Conservation (phyloP, 2,888 invertebrate genomes). For the Lasioglossum marginatum region DNA sequence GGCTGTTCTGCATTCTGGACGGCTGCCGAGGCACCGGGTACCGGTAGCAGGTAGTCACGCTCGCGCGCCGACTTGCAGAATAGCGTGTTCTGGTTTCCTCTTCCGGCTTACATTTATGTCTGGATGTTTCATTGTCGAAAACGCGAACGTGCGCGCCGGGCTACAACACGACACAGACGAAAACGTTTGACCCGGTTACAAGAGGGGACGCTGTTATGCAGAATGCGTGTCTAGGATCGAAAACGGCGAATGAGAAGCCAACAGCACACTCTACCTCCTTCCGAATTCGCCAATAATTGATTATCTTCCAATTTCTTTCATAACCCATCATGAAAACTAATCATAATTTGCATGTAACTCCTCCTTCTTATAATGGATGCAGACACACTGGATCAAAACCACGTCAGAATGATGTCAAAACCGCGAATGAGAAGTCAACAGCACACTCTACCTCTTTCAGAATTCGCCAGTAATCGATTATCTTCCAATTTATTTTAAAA, state of each 20-base stretch:
- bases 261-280: constrained; percentile 8
- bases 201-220: background rate
- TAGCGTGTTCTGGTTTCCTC: constrained; percentile 73
- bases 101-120: constrained; percentile 78
- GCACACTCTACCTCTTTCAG: no score
- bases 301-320: no score
- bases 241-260: background rate
- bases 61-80: constrained; percentile 50
- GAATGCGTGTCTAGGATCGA: constrained; percentile 17
- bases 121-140: constrained; percentile 76
- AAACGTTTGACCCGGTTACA: constrained; percentile 72
- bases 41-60: constrained; percentile 42
- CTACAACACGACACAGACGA: constrained; percentile 68
- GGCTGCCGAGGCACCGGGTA: constrained; percentile 64
- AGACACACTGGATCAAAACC: no score
- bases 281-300: no score
- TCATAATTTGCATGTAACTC: no score
- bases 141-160: constrained; percentile 68
- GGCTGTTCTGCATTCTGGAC: constrained; percentile 73
- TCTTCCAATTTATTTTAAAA: no score
- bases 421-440: no score
- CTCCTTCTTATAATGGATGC: no score
- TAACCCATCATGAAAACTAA: no score
- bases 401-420: no score
- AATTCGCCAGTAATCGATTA: no score